These are phyloP conservation scores for Synergus gifuensis DNA, from an alignment of 2,888 invertebrate genomes.

Conservation along the genomic window DNA sequence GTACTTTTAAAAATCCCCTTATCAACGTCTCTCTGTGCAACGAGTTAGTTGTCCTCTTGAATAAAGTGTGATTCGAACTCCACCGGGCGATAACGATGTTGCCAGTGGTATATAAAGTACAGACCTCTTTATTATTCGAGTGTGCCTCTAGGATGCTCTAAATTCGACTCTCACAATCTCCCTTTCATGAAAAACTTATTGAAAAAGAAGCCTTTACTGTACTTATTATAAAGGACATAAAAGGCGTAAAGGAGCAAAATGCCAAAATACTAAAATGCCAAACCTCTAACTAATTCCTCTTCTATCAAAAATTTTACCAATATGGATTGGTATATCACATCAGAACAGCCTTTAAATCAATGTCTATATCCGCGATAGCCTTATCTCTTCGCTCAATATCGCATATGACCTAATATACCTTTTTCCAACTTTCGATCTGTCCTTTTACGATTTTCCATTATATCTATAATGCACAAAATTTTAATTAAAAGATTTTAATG, in stretches of 20 bases:
- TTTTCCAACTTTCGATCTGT: neutral
- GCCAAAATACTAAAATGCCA: neutral
- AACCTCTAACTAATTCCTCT: neutral
- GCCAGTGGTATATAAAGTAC: constrained; percentile 28
- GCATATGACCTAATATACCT: constrained; percentile 17
- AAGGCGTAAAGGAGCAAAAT: neutral
- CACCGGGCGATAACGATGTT: constrained; percentile 33
- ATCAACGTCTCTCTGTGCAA: constrained; percentile 26
- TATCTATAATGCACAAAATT: neutral
- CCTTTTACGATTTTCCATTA: constrained; percentile 1
- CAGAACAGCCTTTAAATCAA: constrained; percentile 26
- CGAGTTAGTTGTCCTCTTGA: constrained; percentile 38
- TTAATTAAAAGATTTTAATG: neutral
- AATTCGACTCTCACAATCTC: constrained; percentile 20
- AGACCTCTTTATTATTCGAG: constrained; percentile 38
- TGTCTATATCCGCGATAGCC: constrained; percentile 25
- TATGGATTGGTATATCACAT: constrained; percentile 5
- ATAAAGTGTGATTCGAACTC: constrained; percentile 38
- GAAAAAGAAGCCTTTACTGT: neutral
- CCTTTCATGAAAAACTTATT: neutral
- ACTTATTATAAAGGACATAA: neutral
- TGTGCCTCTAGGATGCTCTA: constrained; percentile 22
- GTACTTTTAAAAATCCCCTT: constrained; percentile 39
- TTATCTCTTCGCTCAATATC: constrained; percentile 25
- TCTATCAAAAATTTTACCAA: neutral